Evolutionary conservation across 2,113 vertebrate genomes (phyloP).

Genomic region (Lucifuga dentata): DNA sequence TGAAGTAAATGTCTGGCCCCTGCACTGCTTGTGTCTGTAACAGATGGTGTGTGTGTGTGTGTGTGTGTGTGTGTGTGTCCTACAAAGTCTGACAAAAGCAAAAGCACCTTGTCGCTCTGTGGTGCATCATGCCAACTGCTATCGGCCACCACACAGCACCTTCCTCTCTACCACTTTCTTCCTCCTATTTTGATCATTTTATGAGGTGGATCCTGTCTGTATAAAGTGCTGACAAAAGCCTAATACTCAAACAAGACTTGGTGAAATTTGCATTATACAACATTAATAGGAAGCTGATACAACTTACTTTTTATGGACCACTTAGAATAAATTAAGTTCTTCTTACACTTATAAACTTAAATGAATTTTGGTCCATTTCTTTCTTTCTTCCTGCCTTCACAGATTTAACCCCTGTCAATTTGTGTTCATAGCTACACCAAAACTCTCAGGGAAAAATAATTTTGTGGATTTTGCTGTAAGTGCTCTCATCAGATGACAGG

Average conservation of each 20-base stretch:
- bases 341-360: too few relatives aligned
- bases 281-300: too few relatives aligned
- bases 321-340: not conserved
- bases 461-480: constrained; percentile 2
- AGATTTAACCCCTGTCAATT: not conserved
- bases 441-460: not conserved
- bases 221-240: too few relatives aligned
- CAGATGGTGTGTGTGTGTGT: constrained; percentile 63
- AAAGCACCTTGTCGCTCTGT: constrained; percentile 60
- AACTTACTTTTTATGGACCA: too few relatives aligned
- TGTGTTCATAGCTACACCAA: not conserved
- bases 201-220: too few relatives aligned
- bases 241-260: too few relatives aligned
- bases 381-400: not conserved
- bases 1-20: constrained; percentile 54
- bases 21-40: constrained; percentile 54
- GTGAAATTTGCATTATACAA: too few relatives aligned
- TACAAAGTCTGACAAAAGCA: constrained; percentile 63
- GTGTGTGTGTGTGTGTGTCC: constrained; percentile 38
- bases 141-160: constrained; percentile 36
- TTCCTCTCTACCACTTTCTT: constrained; percentile 30
- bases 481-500: not conserved
- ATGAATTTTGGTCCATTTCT: too few relatives aligned
- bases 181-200: constrained; percentile 7
- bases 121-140: constrained; percentile 57